Percentiles rank a stretch among this genome's conserved stretches.
Evolutionary conservation across 2,888 invertebrate genomes (phyloP).

Genomic region (Eurytoma californica): DNA sequence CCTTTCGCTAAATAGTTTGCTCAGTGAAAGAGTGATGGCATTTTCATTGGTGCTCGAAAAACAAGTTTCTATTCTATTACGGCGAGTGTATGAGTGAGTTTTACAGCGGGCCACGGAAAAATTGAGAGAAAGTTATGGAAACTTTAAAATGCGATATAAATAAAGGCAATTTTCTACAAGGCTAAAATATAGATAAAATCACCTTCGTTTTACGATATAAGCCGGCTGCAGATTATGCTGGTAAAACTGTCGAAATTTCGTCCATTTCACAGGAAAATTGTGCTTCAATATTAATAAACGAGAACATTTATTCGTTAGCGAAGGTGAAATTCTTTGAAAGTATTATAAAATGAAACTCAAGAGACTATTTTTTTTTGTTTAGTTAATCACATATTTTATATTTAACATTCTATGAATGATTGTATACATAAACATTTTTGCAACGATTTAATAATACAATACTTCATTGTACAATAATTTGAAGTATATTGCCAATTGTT

Average conservation of each 20-base stretch:
- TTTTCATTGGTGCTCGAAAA: slow-evolving; percentile 2
- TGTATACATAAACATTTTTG: background rate
- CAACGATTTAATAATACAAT: background rate
- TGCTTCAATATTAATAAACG: background rate
- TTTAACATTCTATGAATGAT: background rate
- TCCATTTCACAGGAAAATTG: background rate
- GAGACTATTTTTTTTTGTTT: background rate
- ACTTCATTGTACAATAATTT: background rate
- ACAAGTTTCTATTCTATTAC: slow-evolving; percentile 26
- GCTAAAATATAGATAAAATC: slow-evolving; percentile 13
- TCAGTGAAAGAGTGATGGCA: too few relatives aligned
- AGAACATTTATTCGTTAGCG: background rate
- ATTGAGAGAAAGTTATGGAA: slow-evolving; percentile 36
- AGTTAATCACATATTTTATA: background rate
- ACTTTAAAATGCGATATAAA: slow-evolving; percentile 42
- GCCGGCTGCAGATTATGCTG: slow-evolving; percentile 9
- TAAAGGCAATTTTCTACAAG: slow-evolving; percentile 17
- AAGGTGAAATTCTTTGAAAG: slow-evolving; percentile 13
- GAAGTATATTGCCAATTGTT: background rate
- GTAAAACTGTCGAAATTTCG: background rate
- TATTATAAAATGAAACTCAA: slow-evolving; percentile 6
- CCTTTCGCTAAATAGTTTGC: too few relatives aligned
- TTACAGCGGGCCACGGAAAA: slow-evolving; percentile 21
- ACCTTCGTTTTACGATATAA: slow-evolving; percentile 9
- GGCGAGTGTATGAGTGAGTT: slow-evolving; percentile 8